These are phyloP conservation scores for Tyrannus savana DNA, from an alignment of 2,113 vertebrate species.

Conservation along the genomic window DNA sequence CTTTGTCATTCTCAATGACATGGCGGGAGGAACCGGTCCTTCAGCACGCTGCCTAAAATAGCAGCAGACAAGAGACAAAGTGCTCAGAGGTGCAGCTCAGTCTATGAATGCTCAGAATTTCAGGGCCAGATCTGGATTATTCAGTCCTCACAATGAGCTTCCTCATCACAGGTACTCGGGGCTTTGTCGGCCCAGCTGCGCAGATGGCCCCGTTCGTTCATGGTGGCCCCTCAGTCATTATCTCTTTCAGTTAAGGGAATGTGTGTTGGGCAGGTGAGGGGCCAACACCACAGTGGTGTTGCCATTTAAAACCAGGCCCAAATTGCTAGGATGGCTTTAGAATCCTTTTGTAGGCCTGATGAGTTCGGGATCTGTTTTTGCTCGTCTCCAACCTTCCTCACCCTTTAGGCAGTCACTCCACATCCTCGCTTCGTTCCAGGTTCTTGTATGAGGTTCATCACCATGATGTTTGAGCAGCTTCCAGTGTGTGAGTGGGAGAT, in stretches of 20 bases:
- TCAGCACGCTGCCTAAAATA: conserved; percentile 36
- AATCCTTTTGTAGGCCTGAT: background rate
- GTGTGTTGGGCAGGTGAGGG: background rate
- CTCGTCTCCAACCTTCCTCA: background rate
- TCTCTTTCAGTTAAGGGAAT: background rate
- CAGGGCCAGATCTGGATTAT: conserved; percentile 34
- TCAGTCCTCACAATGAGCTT: background rate
- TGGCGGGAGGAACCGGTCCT: conserved; percentile 39
- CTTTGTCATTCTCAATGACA: conserved; percentile 64
- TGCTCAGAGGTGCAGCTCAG: conserved; percentile 36
- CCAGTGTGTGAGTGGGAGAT: background rate
- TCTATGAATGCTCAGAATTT: conserved; percentile 19
- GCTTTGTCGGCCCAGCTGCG: background rate
- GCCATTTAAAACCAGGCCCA: background rate
- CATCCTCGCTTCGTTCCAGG: background rate
- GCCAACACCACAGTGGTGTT: background rate
- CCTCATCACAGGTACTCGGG: background rate
- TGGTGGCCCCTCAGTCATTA: background rate
- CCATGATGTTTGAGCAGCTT: background rate
- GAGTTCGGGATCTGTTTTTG: background rate
- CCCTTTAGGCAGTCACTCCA: background rate
- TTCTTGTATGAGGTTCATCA: background rate
- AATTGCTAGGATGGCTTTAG: background rate
- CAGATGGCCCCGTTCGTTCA: background rate
- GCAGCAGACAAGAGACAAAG: conserved; percentile 33